A percentile compares a stretch with the other conserved stretches of the same genome.
These are phyloP conservation scores for Amblyteles armatorius DNA, from an alignment of 2,888 invertebrate genomes.

Conservation along the genomic window DNA sequence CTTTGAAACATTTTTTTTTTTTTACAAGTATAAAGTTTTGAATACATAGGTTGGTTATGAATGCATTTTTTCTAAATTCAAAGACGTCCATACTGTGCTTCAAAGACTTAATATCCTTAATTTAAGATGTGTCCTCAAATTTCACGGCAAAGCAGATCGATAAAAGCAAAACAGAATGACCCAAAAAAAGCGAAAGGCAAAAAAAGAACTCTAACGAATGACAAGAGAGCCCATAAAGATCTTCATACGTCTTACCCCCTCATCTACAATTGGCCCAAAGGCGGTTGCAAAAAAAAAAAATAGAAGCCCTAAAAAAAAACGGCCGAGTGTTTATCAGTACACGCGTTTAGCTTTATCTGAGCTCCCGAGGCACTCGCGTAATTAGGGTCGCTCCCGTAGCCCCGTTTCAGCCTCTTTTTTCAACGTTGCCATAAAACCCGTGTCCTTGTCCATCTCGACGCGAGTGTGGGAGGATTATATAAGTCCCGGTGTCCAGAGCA, in stretches of 20 bases:
- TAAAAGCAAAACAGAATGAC: neutral
- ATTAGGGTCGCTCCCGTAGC: conserved; percentile 73
- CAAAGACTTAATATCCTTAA: too few relatives aligned
- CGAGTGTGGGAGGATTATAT: conserved; percentile 9
- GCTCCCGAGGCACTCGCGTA: conserved; percentile 79
- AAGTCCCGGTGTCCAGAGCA: conserved; percentile 39
- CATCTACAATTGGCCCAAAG: neutral
- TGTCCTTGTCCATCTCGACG: conserved; percentile 10
- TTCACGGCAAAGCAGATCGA: too few relatives aligned
- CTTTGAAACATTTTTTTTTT: too few relatives aligned
- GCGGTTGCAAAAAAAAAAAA: neutral
- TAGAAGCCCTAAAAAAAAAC: conserved; percentile 32
- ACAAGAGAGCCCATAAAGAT: neutral
- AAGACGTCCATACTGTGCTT: too few relatives aligned
- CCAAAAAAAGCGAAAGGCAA: neutral
- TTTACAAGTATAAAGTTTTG: too few relatives aligned
- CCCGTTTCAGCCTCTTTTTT: conserved; percentile 29
- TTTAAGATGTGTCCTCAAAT: too few relatives aligned
- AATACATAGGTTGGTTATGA: too few relatives aligned
- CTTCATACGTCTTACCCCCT: neutral
- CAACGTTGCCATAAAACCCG: neutral
- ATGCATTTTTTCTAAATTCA: too few relatives aligned
- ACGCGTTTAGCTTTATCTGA: conserved; percentile 80
- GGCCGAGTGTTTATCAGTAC: conserved; percentile 78
- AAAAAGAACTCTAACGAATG: neutral